A percentile compares a stretch with the other conserved stretches of the same genome.
Evolutionary conservation across 2,888 invertebrate genomes (phyloP).

Genomic region (Sphecodes monilicornis): DNA sequence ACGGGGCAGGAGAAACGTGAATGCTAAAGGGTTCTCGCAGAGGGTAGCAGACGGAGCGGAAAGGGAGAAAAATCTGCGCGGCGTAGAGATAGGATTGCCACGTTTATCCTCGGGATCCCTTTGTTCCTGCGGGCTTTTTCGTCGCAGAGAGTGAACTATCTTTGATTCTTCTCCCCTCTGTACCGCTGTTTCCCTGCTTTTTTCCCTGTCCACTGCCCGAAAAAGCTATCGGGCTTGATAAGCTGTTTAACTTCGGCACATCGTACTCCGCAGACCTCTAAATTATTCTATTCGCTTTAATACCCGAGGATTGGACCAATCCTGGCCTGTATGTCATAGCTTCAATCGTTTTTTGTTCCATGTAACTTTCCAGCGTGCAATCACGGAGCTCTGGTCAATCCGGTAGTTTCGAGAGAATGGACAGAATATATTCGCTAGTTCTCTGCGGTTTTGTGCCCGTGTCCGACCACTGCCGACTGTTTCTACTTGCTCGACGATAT

Average conservation of each 20-base stretch:
- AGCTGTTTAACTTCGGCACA: constrained; percentile 1
- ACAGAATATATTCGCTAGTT: not conserved
- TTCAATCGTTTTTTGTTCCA: not conserved
- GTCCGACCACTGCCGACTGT: not conserved
- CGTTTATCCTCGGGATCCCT: constrained; percentile 57
- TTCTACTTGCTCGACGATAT: not conserved
- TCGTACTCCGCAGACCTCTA: not conserved
- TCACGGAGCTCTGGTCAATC: not conserved
- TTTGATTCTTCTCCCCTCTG: constrained; percentile 22
- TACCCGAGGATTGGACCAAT: not conserved
- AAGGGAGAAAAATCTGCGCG: constrained; percentile 32
- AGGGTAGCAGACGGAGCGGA: constrained; percentile 10
- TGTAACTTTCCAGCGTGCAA: not conserved
- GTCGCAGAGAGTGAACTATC: not conserved
- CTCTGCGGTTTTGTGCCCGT: not conserved
- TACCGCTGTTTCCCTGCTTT: not conserved
- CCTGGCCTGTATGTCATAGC: not conserved
- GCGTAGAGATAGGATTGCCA: constrained; percentile 42
- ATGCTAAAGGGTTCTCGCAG: not conserved
- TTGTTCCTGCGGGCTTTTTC: constrained; percentile 34
- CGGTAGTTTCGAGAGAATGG: not conserved
- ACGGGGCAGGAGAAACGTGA: not conserved
- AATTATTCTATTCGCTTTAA: constrained; percentile 6
- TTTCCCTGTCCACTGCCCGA: not conserved
- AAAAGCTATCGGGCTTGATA: constrained; percentile 28